Evolutionary conservation across 2,888 invertebrate species (phyloP).

Genomic region (Schrankia costaestrigalis): DNA sequence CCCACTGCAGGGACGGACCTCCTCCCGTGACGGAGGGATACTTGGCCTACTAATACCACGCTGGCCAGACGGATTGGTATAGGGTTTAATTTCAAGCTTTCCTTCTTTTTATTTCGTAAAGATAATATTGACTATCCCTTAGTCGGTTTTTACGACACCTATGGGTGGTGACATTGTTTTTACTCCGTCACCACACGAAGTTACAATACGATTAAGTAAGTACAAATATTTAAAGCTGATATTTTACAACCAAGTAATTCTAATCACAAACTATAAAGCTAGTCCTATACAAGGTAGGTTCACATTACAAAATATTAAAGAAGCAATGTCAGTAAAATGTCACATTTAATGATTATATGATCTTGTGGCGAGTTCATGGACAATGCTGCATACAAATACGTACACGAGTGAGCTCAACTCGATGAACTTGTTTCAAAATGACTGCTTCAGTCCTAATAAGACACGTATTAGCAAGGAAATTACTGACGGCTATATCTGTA

Average conservation of each 20-base stretch:
- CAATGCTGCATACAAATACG: slow-evolving; percentile 29
- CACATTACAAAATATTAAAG: slow-evolving; percentile 53
- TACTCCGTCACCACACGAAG: no score
- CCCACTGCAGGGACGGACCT: no score
- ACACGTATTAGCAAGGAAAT: slow-evolving; percentile 25
- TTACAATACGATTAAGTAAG: slow-evolving; percentile 23
- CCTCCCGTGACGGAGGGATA: no score
- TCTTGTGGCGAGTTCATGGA: slow-evolving; percentile 60
- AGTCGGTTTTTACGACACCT: no score
- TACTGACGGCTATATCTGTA: slow-evolving; percentile 17
- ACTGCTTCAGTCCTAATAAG: slow-evolving; percentile 27
- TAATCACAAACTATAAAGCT: slow-evolving; percentile 37
- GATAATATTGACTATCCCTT: no score
- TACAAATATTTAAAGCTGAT: slow-evolving; percentile 33
- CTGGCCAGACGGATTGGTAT: no score
- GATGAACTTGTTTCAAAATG: slow-evolving; percentile 31
- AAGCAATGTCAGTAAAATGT: slow-evolving; percentile 70
- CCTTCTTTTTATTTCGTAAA: no score
- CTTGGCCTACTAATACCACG: no score
- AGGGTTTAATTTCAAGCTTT: no score
- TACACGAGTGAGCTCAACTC: slow-evolving; percentile 23
- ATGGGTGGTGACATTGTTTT: no score
- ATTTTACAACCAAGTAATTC: slow-evolving; percentile 41
- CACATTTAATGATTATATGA: slow-evolving; percentile 64
- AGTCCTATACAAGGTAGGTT: slow-evolving; percentile 51